These are phyloP conservation scores for Peromyscus melanophrys DNA, from an alignment of 2,797 vertebrate species.

Conservation along the genomic window DNA sequence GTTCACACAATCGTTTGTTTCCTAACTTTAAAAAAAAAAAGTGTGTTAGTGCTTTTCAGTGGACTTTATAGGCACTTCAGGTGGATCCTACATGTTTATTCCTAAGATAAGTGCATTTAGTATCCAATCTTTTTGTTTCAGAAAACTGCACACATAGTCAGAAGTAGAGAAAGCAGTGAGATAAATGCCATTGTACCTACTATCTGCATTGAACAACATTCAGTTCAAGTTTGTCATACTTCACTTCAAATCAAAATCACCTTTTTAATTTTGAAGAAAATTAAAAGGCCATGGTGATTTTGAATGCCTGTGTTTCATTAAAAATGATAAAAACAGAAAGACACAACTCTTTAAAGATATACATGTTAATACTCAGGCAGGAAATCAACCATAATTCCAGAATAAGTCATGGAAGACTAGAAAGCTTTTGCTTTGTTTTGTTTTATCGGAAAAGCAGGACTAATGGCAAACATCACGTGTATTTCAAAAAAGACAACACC, in stretches of 20 bases:
- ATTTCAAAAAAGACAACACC: neutral
- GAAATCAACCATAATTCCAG: conserved; percentile 13
- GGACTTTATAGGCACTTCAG: neutral
- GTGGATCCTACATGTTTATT: neutral
- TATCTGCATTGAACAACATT: neutral
- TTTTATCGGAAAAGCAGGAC: neutral
- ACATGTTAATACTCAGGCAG: neutral
- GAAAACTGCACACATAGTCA: neutral
- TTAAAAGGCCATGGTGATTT: neutral
- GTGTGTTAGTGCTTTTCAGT: neutral
- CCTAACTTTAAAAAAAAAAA: neutral
- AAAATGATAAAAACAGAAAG: neutral
- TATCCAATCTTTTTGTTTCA: neutral
- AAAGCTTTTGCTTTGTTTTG: neutral
- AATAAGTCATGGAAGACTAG: neutral
- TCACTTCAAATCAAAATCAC: neutral
- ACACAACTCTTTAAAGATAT: neutral
- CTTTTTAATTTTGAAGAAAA: neutral
- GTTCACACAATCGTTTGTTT: neutral
- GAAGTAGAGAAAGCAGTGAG: neutral
- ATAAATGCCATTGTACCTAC: neutral
- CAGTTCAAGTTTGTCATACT: neutral
- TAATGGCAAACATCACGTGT: neutral
- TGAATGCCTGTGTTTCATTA: neutral
- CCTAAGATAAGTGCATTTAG: neutral